A percentile compares a stretch with the other conserved stretches of the same genome.
Conservation (phyloP, 1,140 invertebrate species). For the Trichomalopsis sarcophagae region DNA sequence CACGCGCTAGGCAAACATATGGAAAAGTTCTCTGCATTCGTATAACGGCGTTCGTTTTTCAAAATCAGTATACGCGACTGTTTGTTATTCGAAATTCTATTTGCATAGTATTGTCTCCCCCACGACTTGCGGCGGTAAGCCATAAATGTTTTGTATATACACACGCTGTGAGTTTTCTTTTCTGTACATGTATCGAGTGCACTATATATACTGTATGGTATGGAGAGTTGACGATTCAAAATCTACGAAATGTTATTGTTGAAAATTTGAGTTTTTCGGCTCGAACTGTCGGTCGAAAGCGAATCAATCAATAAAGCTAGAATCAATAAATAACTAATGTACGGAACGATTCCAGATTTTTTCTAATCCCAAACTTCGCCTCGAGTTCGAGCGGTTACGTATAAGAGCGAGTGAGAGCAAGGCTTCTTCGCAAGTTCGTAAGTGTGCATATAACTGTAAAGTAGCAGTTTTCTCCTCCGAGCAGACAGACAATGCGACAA, state of each 20-base stretch:
- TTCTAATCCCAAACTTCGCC: background rate
- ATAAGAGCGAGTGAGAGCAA: background rate
- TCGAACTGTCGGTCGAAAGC: background rate
- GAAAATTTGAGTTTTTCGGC: background rate
- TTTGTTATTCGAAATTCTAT: constrained; percentile 12
- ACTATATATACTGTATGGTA: background rate
- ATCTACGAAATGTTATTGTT: constrained; percentile 20
- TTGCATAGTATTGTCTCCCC: background rate
- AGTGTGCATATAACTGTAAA: background rate
- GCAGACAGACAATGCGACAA: background rate
- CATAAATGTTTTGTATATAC: constrained; percentile 15
- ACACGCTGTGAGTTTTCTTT: background rate
- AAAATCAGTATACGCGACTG: constrained; percentile 1
- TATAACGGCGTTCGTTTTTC: background rate
- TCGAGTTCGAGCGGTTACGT: background rate
- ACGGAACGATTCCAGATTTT: background rate
- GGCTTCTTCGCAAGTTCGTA: background rate
- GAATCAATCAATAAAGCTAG: background rate
- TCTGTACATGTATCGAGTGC: background rate
- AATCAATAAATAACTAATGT: background rate
- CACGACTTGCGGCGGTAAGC: background rate
- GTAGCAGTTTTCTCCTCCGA: background rate
- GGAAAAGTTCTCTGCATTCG: background rate
- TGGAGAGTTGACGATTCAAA: constrained; percentile 7
- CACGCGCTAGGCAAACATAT: background rate